These are phyloP conservation scores for Petrolisthes manimaculis DNA, from an alignment of 2,888 invertebrate species.

Conservation along the genomic window DNA sequence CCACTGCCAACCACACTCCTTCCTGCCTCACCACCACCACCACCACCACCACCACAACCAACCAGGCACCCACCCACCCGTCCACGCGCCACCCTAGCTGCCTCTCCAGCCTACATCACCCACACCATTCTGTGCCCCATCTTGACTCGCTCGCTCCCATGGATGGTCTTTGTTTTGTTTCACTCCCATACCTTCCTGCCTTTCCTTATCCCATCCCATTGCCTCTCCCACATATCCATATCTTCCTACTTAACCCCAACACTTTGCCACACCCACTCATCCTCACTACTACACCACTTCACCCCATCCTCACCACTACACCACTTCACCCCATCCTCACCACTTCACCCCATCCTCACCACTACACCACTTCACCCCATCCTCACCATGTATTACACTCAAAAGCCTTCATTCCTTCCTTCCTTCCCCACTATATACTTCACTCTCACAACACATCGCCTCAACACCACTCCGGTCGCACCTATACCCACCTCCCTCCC, in stretches of 20 bases:
- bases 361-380: neutral
- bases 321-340: neutral
- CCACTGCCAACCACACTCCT: no score
- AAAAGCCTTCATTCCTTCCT: no score
- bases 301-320: neutral
- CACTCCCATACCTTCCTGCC: no score
- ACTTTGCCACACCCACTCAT: no score
- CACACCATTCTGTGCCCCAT: no score
- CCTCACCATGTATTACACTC: no score
- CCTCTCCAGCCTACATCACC: no score
- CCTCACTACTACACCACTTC: neutral
- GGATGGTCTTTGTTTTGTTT: no score
- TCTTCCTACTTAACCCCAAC: no score
- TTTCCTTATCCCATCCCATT: neutral
- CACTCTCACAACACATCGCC: neutral
- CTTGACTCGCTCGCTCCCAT: no score
- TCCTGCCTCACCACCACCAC: neutral
- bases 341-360: neutral
- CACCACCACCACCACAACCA: neutral
- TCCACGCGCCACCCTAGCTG: no score
- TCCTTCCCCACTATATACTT: neutral
- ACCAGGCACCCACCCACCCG: constrained; percentile 13
- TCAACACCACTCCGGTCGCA: neutral
- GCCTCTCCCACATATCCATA: neutral
- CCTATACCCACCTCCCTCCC: neutral